phyloP scores from a whole-genome alignment of 2,113 vertebrate species.

The Prunella fulvescens region DNA sequence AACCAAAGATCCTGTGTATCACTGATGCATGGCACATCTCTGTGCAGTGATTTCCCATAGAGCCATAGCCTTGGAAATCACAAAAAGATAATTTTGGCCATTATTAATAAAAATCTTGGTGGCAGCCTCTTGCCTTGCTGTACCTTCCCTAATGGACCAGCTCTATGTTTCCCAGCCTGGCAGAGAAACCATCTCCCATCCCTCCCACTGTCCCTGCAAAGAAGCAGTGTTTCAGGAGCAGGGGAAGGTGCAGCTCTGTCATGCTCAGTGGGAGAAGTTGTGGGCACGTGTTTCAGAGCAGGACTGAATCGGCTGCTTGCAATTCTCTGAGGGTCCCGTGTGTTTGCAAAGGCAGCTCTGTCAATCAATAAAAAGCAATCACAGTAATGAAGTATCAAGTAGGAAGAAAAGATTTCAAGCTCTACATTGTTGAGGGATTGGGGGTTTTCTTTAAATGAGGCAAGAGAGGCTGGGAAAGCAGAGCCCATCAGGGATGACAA shows the following conservation, averaged over 20 bases:
- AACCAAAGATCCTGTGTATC: not conserved
- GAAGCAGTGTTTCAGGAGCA: not conserved
- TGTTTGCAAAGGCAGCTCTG: slow-evolving; percentile 30
- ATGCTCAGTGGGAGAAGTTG: rapidly evolving
- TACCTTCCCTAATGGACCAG: not conserved
- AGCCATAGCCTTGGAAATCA: not conserved
- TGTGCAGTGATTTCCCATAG: not conserved
- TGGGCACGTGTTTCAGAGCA: rapidly evolving
- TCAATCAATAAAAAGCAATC: slow-evolving; percentile 64
- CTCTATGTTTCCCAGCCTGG: not conserved
- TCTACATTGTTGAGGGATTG: not conserved
- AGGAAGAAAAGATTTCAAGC: slow-evolving; percentile 50
- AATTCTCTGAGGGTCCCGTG: not conserved
- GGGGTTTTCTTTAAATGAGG: slow-evolving; percentile 32
- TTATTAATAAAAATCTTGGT: not conserved
- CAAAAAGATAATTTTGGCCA: not conserved
- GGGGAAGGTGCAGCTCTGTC: not conserved
- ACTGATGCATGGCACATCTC: not conserved
- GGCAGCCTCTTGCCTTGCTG: not conserved
- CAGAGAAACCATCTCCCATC: not conserved
- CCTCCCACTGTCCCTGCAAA: not conserved
- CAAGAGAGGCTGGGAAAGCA: slow-evolving; percentile 16
- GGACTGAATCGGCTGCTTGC: not conserved
- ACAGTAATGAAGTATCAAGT: slow-evolving; percentile 50
- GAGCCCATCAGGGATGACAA: slow-evolving; percentile 14